These are phyloP conservation scores for Typhlichthys subterraneus DNA, from an alignment of 2,797 vertebrate species.

Conservation along the genomic window DNA sequence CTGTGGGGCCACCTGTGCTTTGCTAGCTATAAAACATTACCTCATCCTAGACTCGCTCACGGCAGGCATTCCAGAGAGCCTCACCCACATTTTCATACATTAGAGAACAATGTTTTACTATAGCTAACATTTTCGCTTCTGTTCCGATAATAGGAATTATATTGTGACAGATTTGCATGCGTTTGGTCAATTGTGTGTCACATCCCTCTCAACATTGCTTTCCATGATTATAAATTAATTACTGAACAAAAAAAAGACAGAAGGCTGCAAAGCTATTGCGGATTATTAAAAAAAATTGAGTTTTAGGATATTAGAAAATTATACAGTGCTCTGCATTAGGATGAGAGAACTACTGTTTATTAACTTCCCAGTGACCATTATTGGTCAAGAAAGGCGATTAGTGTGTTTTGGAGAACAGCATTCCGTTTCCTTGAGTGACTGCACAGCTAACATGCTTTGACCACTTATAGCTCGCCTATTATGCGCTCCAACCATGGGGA, in stretches of 20 bases:
- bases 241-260: background rate
- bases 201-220: background rate
- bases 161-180: background rate
- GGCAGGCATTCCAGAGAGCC: background rate
- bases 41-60: conserved; percentile 9
- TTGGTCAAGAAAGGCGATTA: no score
- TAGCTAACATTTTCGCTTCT: no score
- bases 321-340: no score
- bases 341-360: no score
- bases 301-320: no score
- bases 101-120: background rate
- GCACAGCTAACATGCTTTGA: background rate
- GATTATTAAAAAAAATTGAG: background rate
- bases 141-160: background rate
- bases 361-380: no score
- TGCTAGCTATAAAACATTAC: conserved; percentile 1
- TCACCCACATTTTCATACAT: conserved; percentile 8
- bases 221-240: background rate
- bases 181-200: background rate
- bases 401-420: no score
- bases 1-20: background rate
- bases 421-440: no score
- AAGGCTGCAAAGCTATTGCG: background rate
- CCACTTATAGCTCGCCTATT: no score
- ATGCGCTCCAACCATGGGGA: background rate